Evolutionary conservation across 2,113 vertebrate species (phyloP).

Genomic region (Axis porcinus): DNA sequence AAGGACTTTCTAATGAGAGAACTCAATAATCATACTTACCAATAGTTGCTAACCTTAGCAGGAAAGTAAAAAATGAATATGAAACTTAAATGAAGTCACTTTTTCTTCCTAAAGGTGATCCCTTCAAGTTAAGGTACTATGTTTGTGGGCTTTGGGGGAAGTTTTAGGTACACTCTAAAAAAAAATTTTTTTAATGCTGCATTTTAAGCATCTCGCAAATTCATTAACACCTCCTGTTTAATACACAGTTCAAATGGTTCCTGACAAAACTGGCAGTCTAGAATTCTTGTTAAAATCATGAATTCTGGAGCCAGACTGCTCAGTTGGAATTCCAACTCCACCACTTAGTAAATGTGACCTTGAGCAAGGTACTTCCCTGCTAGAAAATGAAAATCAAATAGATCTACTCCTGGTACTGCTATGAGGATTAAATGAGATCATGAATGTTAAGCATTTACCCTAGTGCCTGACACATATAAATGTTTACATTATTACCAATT

Average conservation of each 20-base stretch:
- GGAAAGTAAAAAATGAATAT: constrained; percentile 7
- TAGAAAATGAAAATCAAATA: constrained; percentile 37
- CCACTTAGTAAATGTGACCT: not conserved
- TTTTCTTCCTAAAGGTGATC: constrained; percentile 45
- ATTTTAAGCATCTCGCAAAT: constrained; percentile 22
- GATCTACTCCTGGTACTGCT: not conserved
- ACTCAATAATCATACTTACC: not conserved
- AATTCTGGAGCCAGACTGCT: not conserved
- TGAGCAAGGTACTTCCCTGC: not conserved
- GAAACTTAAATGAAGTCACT: constrained; percentile 4
- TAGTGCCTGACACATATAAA: not conserved
- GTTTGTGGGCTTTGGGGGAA: not conserved
- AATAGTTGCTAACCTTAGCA: constrained; percentile 23
- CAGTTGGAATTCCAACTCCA: not conserved
- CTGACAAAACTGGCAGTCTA: not conserved
- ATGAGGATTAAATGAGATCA: constrained; percentile 26
- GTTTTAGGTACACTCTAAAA: not conserved
- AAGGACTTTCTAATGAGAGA: constrained; percentile 31
- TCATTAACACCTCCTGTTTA: constrained; percentile 15
- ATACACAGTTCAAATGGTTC: constrained; percentile 13
- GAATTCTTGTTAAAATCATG: constrained; percentile 18
- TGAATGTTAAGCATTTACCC: constrained; percentile 29
- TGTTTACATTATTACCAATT: constrained; percentile 35
- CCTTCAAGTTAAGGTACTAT: constrained; percentile 19
- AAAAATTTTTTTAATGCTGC: not conserved